A percentile compares a stretch with the other conserved stretches of the same genome.
phyloP scores from a whole-genome alignment of 2,797 vertebrate genomes.

The Chiroxiphia lanceolata region DNA sequence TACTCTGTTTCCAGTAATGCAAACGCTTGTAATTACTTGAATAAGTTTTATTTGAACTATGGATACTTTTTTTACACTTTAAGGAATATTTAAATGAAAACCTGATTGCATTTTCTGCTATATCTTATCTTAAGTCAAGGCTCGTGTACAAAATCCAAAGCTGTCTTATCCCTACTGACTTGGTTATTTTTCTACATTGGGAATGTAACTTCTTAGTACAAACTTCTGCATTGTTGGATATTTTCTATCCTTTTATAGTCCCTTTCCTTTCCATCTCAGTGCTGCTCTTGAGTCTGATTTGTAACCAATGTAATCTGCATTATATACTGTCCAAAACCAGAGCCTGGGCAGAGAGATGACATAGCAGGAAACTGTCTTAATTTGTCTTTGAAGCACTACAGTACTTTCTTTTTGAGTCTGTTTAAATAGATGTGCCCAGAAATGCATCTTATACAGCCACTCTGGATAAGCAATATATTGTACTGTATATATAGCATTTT shows the following conservation, averaged over 20 bases:
- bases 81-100: conserved; percentile 59
- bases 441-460: conserved; percentile 45
- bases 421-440: conserved; percentile 43
- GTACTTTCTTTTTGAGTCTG: conserved; percentile 46
- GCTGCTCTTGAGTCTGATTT: conserved; percentile 30
- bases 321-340: neutral
- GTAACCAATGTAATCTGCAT: conserved; percentile 29
- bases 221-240: conserved; percentile 22
- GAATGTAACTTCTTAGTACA: conserved; percentile 43
- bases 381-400: conserved; percentile 52
- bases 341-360: neutral
- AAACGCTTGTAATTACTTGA: conserved; percentile 73
- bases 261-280: conserved; percentile 5
- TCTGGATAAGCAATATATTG: conserved; percentile 62
- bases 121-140: conserved; percentile 24
- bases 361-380: conserved; percentile 46
- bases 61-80: conserved; percentile 60
- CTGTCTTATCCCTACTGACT: conserved; percentile 1
- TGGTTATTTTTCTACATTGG: conserved; percentile 49
- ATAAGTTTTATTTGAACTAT: conserved; percentile 69
- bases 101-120: conserved; percentile 47
- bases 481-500: conserved; percentile 55
- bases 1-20: conserved; percentile 70
- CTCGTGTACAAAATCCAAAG: conserved; percentile 24
- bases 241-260: conserved; percentile 65